Evolutionary conservation across 2,797 vertebrate genomes (phyloP).

Genomic region (Melanotaenia trifasciata): DNA sequence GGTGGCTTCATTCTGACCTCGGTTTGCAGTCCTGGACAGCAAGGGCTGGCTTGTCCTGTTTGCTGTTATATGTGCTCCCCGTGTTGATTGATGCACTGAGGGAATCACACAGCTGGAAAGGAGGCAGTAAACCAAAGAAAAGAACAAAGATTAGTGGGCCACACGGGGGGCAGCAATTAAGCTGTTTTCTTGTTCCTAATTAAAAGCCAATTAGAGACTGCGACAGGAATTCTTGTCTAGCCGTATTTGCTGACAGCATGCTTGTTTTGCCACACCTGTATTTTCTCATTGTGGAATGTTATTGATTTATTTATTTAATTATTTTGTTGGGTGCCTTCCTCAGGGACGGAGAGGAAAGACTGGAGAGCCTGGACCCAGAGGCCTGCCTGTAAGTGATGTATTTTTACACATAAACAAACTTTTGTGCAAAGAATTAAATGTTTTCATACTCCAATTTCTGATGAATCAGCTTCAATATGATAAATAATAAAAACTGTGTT

Average conservation of each 20-base stretch:
- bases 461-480: conserved; percentile 3
- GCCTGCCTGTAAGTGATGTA: conserved; percentile 88
- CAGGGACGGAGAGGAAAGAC: conserved; percentile 94
- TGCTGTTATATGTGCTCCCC: conserved; percentile 51
- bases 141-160: conserved; percentile 78
- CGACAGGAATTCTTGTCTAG: conserved; percentile 75
- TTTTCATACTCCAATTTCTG: background rate
- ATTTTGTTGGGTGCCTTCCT: conserved; percentile 24
- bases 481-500: conserved; percentile 6
- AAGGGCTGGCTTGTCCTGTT: conserved; percentile 31
- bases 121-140: conserved; percentile 76
- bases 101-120: conserved; percentile 77
- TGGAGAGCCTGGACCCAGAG: conserved; percentile 87
- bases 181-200: conserved; percentile 85
- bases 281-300: conserved; percentile 47
- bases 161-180: conserved; percentile 83
- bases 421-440: background rate
- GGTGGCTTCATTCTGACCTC: conserved; percentile 38
- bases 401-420: background rate
- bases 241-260: conserved; percentile 76
- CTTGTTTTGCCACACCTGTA: conserved; percentile 73
- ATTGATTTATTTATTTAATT: conserved; percentile 5
- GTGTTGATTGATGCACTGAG: conserved; percentile 78
- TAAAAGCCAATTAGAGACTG: conserved; percentile 84
- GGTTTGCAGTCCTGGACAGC: conserved; percentile 41